Conservation (phyloP, 2,888 invertebrate species). For the Leucania comma region DNA sequence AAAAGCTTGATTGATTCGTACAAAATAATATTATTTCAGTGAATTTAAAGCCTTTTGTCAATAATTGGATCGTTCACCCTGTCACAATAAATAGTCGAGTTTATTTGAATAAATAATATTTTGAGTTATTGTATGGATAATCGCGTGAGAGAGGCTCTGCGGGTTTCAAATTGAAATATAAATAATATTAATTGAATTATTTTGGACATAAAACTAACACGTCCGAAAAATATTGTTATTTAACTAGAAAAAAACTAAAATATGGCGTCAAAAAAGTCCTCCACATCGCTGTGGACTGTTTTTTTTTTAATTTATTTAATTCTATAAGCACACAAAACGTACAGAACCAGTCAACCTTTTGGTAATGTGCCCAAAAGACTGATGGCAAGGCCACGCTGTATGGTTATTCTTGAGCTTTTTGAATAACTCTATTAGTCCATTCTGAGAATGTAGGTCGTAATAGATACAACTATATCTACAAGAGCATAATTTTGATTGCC, state of each 20-base stretch:
- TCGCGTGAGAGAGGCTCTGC: slow-evolving; percentile 6
- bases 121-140: slow-evolving; percentile 30
- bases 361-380: too few relatives aligned
- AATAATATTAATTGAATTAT: slow-evolving; percentile 17
- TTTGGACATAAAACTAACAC: neutral
- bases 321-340: too few relatives aligned
- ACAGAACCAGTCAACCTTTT: too few relatives aligned
- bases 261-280: too few relatives aligned
- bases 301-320: too few relatives aligned
- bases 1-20: slow-evolving; percentile 51
- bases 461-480: neutral
- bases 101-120: slow-evolving; percentile 15
- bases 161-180: slow-evolving; percentile 4
- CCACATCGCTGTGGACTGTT: too few relatives aligned
- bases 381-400: too few relatives aligned
- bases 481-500: neutral
- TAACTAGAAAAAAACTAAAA: too few relatives aligned
- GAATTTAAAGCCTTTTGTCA: slow-evolving; percentile 38
- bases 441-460: neutral
- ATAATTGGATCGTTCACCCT: slow-evolving; percentile 39
- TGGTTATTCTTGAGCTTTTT: neutral
- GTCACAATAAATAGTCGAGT: slow-evolving; percentile 10
- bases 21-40: slow-evolving; percentile 44
- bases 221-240: neutral
- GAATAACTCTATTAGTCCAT: neutral